Percentiles rank a stretch among this genome's conserved stretches.
phyloP scores from a whole-genome alignment of 2,888 invertebrate species.

The Hirtodrosophila duncani region DNA sequence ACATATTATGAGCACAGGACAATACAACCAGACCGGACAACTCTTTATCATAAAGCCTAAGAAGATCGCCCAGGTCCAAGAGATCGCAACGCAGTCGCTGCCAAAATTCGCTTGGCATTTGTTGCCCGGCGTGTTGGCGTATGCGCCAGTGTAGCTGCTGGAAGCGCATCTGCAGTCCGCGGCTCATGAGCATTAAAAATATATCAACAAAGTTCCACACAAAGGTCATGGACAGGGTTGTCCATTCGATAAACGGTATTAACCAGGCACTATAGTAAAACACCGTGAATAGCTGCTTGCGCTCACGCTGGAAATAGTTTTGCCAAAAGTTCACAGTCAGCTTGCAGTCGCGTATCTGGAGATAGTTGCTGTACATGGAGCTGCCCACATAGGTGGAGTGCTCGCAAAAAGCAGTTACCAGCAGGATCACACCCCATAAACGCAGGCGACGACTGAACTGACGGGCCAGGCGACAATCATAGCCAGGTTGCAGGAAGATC shows the following conservation, averaged over 20 bases:
- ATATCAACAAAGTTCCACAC: conserved; percentile 87
- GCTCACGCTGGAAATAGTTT: conserved; percentile 70
- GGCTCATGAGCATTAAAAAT: conserved; percentile 83
- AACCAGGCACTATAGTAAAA: conserved; percentile 59
- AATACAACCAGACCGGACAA: conserved; percentile 83
- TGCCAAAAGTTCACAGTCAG: conserved; percentile 69
- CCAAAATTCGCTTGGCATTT: conserved; percentile 83
- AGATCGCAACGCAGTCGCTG: conserved; percentile 83
- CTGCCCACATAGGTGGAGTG: conserved; percentile 63
- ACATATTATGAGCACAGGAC: conserved; percentile 85
- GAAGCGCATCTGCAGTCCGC: conserved; percentile 83
- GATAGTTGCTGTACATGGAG: conserved; percentile 65
- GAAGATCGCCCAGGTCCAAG: conserved; percentile 81
- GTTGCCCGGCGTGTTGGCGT: conserved; percentile 73
- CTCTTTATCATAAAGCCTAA: conserved; percentile 81
- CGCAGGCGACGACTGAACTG: conserved; percentile 60
- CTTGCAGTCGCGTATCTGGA: conserved; percentile 72
- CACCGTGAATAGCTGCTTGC: conserved; percentile 65
- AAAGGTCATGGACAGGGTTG: conserved; percentile 80
- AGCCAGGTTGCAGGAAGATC: conserved; percentile 66
- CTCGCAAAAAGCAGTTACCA: conserved; percentile 59
- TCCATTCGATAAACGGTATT: conserved; percentile 70
- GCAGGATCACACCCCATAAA: conserved; percentile 55
- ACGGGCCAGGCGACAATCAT: conserved; percentile 51
- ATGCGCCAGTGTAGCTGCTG: conserved; percentile 81